These are phyloP conservation scores for Emydura subglobosa DNA, from an alignment of 2,113 vertebrate species.

Conservation along the genomic window DNA sequence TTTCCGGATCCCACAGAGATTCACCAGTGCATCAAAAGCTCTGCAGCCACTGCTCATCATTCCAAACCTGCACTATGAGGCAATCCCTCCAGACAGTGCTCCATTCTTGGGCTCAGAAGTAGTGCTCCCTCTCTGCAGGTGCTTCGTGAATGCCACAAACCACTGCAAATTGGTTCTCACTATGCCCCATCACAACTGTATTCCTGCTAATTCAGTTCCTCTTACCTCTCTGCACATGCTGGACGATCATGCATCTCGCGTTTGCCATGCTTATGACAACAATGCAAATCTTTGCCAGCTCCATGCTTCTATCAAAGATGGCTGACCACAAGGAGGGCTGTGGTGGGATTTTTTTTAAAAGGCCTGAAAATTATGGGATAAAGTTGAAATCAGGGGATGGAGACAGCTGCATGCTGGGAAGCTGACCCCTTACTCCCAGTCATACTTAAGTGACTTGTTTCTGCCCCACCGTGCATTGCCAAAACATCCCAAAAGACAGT, in stretches of 20 bases:
- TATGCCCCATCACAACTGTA: neutral
- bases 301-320: neutral
- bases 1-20: too few relatives aligned
- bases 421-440: neutral
- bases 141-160: neutral
- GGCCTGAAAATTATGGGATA: neutral
- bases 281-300: neutral
- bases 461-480: neutral
- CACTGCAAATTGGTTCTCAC: neutral
- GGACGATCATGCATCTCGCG: neutral
- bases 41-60: neutral
- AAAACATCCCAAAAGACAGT: neutral
- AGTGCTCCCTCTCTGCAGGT: neutral
- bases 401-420: neutral
- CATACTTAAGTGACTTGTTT: neutral
- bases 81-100: neutral
- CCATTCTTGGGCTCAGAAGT: neutral
- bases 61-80: neutral
- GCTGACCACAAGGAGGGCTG: neutral
- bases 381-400: neutral
- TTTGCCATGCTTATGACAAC: neutral
- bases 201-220: neutral
- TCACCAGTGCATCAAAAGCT: neutral
- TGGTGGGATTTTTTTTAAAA: neutral
- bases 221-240: neutral